Percentiles rank a stretch among this genome's conserved stretches.
These are phyloP conservation scores for Girardinus metallicus DNA, from an alignment of 2,797 vertebrate species.

Conservation along the genomic window DNA sequence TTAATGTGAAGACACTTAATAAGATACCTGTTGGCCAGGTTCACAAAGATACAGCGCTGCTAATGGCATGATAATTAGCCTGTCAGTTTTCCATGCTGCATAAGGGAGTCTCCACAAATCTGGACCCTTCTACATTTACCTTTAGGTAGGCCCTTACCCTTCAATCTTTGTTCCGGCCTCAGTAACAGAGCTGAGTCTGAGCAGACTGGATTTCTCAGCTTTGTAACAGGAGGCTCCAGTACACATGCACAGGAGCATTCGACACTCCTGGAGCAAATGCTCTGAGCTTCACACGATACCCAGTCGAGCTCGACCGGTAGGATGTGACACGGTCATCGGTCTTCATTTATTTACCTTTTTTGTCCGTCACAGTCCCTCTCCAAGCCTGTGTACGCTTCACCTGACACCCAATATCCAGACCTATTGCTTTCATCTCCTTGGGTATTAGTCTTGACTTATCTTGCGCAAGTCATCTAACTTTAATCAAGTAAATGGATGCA, in stretches of 20 bases:
- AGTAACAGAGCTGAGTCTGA: conserved; percentile 67
- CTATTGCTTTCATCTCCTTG: conserved; percentile 78
- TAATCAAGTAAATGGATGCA: conserved; percentile 86
- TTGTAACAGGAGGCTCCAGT: conserved; percentile 74
- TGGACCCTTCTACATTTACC: conserved; percentile 66
- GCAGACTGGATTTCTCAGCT: conserved; percentile 73
- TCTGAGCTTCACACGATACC: conserved; percentile 82
- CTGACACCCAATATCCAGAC: conserved; percentile 79
- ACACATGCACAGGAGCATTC: conserved; percentile 49
- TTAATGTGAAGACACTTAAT: conserved; percentile 49
- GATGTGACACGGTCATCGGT: conserved; percentile 77
- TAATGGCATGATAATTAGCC: conserved; percentile 63
- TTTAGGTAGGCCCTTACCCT: conserved; percentile 44
- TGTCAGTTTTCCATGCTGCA: conserved; percentile 61
- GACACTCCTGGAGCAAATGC: conserved; percentile 59
- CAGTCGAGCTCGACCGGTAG: conserved; percentile 76
- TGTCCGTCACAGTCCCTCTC: conserved; percentile 50
- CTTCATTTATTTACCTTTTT: conserved; percentile 83
- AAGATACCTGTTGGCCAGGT: conserved; percentile 49
- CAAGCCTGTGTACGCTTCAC: conserved; percentile 58
- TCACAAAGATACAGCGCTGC: conserved; percentile 40
- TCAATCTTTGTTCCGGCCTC: conserved; percentile 66
- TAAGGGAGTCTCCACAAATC: conserved; percentile 69
- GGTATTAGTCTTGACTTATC: conserved; percentile 81
- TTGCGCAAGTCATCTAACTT: conserved; percentile 83